Conservation (phyloP, 1,140 invertebrate genomes). For the Drosophila persimilis region DNA sequence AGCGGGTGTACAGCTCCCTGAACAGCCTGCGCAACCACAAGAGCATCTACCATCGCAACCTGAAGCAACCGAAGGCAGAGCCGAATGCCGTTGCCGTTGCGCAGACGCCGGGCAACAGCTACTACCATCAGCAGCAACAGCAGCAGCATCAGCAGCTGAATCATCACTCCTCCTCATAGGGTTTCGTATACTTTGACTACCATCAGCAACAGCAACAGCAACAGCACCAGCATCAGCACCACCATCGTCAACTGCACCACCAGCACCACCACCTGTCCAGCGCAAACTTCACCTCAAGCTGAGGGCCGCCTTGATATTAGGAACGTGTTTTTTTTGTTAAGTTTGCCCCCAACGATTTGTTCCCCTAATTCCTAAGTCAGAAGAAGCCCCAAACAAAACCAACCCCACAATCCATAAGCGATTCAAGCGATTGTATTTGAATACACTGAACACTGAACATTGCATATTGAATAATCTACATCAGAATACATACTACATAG, state of each 20-base stretch:
- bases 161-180: slow-evolving; percentile 80
- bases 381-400: no score
- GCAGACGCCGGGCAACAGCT: slow-evolving; percentile 47
- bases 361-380: no score
- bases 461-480: no score
- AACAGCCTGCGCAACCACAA: slow-evolving; percentile 94
- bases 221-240: slow-evolving; percentile 1
- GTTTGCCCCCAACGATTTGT: slow-evolving; percentile 9
- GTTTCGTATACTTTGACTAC: slow-evolving; percentile 82
- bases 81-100: slow-evolving; percentile 23
- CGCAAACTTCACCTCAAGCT: slow-evolving; percentile 36
- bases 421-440: no score
- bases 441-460: no score
- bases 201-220: slow-evolving; percentile 32
- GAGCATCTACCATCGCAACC: slow-evolving; percentile 92
- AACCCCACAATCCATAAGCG: no score
- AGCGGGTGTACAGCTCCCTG: slow-evolving; percentile 93
- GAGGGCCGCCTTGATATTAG: not conserved
- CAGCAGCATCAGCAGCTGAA: slow-evolving; percentile 65
- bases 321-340: slow-evolving; percentile 23
- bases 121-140: slow-evolving; percentile 61
- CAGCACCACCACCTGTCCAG: not conserved
- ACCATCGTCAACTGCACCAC: not conserved
- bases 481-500: slow-evolving; percentile 6
- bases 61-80: slow-evolving; percentile 85